Percentiles rank a stretch among this genome's conserved stretches.
Evolutionary conservation across 2,113 vertebrate species (phyloP).

Genomic region (Cairina moschata): DNA sequence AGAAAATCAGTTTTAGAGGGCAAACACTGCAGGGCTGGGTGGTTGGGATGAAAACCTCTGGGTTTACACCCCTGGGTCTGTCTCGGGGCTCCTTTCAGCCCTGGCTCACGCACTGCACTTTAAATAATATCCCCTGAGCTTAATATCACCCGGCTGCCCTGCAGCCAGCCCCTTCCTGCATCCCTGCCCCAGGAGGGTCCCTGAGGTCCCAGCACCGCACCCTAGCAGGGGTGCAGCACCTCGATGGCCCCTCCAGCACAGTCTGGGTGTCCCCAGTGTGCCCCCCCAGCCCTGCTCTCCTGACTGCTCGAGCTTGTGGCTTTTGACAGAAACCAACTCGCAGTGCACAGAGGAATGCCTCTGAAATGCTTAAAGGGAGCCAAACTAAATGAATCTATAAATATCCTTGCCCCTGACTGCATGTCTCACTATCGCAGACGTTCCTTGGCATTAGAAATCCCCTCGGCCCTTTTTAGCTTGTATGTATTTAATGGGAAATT

Average conservation of each 20-base stretch:
- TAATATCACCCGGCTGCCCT: too few relatives aligned
- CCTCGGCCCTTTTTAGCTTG: background rate
- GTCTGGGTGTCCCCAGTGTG: background rate
- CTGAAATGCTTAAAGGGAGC: background rate
- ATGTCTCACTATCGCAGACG: background rate
- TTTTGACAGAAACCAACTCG: background rate
- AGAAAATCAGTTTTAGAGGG: background rate
- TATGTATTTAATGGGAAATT: background rate
- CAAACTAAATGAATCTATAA: background rate
- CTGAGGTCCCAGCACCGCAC: too few relatives aligned
- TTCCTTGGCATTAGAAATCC: background rate
- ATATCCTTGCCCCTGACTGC: background rate
- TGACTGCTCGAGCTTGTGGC: background rate
- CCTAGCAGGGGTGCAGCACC: too few relatives aligned
- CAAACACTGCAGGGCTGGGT: background rate
- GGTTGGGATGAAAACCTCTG: background rate
- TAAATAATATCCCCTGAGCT: too few relatives aligned
- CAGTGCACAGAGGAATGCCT: background rate
- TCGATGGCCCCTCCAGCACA: background rate
- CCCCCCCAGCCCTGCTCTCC: background rate
- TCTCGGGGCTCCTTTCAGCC: background rate
- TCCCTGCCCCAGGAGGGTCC: too few relatives aligned
- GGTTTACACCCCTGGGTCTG: background rate
- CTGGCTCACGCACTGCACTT: fast-evolving
- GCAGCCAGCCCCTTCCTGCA: too few relatives aligned